These are phyloP conservation scores for Entomyzon cyanotis DNA, from an alignment of 2,113 vertebrate genomes.

Conservation along the genomic window DNA sequence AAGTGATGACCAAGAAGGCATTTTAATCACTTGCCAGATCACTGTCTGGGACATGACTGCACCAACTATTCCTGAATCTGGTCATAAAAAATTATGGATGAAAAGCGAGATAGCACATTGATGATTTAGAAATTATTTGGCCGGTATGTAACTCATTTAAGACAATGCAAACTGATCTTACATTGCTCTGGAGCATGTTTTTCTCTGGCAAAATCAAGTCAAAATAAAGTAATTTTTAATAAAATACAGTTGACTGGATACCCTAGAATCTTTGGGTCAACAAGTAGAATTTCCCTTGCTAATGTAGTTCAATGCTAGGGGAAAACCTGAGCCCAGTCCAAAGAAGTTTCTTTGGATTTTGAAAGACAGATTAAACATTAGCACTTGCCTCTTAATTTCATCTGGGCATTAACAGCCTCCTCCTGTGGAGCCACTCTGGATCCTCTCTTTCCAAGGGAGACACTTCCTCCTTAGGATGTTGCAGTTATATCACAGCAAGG, in stretches of 20 bases:
- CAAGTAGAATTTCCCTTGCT: neutral
- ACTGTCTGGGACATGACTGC: neutral
- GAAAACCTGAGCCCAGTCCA: neutral
- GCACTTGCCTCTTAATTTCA: neutral
- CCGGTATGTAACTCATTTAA: neutral
- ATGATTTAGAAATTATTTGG: neutral
- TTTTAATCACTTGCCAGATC: neutral
- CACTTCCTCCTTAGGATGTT: neutral
- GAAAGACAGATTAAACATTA: neutral
- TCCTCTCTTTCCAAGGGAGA: neutral
- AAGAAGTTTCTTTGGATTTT: neutral
- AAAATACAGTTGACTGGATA: neutral
- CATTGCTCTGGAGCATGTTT: neutral
- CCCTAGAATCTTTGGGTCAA: neutral
- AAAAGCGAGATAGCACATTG: neutral
- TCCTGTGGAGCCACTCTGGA: neutral
- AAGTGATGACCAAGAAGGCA: neutral
- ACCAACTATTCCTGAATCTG: neutral
- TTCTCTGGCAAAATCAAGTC: neutral
- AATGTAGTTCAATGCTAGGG: neutral
- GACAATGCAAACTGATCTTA: neutral
- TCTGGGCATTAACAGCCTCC: neutral
- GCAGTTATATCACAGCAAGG: neutral
- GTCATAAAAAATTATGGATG: neutral
- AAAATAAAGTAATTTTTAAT: neutral